Evolutionary conservation across 2,797 vertebrate species (phyloP), one percentile per base, ranked within the genome.

Genomic region (Labeo calbasu): DNA sequence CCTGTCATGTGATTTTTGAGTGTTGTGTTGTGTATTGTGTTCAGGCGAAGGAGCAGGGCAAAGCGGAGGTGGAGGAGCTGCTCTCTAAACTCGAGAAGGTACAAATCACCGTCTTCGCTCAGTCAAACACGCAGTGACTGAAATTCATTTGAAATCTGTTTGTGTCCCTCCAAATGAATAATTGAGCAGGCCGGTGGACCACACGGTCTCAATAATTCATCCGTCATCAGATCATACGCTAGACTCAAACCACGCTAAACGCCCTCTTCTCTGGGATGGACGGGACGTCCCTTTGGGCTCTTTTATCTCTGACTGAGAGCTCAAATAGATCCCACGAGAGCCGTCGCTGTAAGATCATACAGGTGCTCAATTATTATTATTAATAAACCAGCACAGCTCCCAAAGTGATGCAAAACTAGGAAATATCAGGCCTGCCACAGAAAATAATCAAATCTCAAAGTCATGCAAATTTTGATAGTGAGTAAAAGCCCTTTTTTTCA

Each of bases 21-120:
- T 13, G 4, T 61, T 86, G 19, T 57, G 36, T 71, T 87, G 63
- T 79, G 14, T 46, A 1, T 25, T 48, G 69, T 80, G 28, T 81
- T 82, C 92, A 99, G 98, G 96, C 96, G 83, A 99, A 98, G 94
- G 98, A 99, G 85, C 97, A 98, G 92, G 96, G 97, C 0, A 99
- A 98, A 91, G 94, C 94, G 66, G 98, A 99, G 85, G 94, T 95
- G 36, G 97, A 97, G 86, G 98, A 99, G 81, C 90, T 94, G 53
- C 95, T 97, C 89, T 91, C 90, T 88, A 99, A 97, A 91, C 73
- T 99, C 86, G 98, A 99, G 89, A 99, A 98, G 97, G 98, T 99
- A 93, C 77, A 65, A 1, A 15, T n/a, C 14, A 43, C 17, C 2
- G 0, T n/a, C 7, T 36, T 36, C 32, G 5, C 32, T 36, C 32